Evolutionary conservation across 2,113 vertebrate species (phyloP).

Genomic region (Herpetotheres cachinnans): DNA sequence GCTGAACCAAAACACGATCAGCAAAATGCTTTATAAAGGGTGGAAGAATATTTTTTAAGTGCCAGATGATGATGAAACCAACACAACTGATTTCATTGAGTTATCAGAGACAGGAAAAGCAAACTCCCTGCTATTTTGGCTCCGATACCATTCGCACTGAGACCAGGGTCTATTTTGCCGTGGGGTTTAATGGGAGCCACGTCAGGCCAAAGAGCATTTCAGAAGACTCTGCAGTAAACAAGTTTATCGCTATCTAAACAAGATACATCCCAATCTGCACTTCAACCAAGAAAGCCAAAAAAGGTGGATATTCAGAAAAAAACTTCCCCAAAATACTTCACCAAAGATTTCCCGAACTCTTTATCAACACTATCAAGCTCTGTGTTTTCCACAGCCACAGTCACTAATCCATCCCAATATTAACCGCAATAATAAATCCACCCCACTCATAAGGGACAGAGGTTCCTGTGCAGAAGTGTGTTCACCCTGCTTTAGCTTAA

Average conservation of each 20-base stretch:
- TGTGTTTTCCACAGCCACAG: background rate
- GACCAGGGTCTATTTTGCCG: background rate
- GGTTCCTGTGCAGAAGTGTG: background rate
- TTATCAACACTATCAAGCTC: background rate
- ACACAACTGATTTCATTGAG: background rate
- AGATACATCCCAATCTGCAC: background rate
- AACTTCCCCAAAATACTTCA: background rate
- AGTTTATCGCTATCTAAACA: background rate
- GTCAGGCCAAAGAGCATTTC: background rate
- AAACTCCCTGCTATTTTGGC: background rate
- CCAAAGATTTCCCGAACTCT: background rate
- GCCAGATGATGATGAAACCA: background rate
- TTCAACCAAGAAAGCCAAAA: background rate
- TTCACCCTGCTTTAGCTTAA: background rate
- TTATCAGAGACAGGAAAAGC: background rate
- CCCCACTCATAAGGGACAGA: accelerated
- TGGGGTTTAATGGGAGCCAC: background rate
- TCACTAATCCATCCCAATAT: background rate
- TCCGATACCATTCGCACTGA: accelerated
- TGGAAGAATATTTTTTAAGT: background rate
- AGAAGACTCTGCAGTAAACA: background rate
- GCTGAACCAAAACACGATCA: background rate
- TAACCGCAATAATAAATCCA: background rate
- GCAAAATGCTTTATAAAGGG: background rate
- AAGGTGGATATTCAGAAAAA: background rate